These are phyloP conservation scores for Ardeotis arabs DNA, from an alignment of 2,113 vertebrate species.

Conservation along the genomic window DNA sequence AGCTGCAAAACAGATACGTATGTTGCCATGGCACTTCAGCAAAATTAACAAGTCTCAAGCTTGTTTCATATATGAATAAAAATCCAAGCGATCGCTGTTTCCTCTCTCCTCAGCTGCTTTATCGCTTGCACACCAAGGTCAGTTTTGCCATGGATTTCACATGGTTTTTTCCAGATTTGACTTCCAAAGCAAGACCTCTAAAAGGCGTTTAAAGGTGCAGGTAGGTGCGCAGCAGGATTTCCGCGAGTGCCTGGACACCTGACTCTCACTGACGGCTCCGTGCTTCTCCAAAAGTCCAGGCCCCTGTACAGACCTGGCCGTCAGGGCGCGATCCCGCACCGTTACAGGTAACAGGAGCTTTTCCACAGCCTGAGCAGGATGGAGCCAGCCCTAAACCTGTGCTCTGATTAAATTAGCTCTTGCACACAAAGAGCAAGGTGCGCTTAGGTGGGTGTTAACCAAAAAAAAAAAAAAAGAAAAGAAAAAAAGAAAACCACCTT, in stretches of 20 bases:
- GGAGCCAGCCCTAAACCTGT: background rate
- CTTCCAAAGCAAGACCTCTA: background rate
- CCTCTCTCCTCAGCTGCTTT: background rate
- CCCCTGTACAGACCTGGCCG: rapidly evolving
- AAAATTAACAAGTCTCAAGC: conserved; percentile 73
- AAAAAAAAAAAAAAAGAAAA: too few relatives aligned
- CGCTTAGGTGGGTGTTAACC: background rate
- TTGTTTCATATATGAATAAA: conserved; percentile 45
- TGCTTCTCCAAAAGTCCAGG: background rate
- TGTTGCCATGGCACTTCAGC: conserved; percentile 74
- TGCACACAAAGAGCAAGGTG: background rate
- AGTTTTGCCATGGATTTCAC: background rate
- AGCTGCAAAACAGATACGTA: conserved; percentile 67
- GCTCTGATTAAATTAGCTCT: background rate
- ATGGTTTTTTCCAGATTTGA: background rate
- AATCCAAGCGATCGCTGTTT: background rate
- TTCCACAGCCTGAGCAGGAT: background rate
- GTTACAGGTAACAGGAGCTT: background rate
- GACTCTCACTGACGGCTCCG: rapidly evolving
- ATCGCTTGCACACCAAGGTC: background rate
- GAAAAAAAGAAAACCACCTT: background rate
- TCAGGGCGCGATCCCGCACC: background rate
- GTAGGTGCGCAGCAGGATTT: background rate
- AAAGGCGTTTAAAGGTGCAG: background rate
- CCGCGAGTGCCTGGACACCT: background rate